A percentile compares a stretch with the other conserved stretches of the same genome.
These are phyloP conservation scores for Sigmodon hispidus DNA, from an alignment of 2,113 vertebrate genomes.

Conservation along the genomic window DNA sequence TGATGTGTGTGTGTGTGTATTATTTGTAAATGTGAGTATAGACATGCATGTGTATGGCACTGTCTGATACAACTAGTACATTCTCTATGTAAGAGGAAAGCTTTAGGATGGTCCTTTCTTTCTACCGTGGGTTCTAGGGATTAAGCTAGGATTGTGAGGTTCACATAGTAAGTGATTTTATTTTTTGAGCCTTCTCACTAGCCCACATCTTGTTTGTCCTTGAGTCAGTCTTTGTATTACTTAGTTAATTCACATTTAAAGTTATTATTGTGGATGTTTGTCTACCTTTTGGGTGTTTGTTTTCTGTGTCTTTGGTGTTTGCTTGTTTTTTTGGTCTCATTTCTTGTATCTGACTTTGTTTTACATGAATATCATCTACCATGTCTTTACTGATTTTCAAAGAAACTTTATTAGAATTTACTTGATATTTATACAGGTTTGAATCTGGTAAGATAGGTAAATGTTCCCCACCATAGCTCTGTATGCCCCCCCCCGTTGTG, in stretches of 20 bases:
- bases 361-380: slow-evolving; percentile 19
- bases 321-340: not conserved
- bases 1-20: not conserved
- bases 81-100: not conserved
- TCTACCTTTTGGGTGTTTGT: not conserved
- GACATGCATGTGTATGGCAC: too few species aligned
- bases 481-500: not conserved
- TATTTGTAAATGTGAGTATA: not conserved
- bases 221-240: not conserved
- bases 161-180: not conserved
- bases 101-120: not conserved
- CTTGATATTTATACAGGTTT: slow-evolving; percentile 17
- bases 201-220: not conserved
- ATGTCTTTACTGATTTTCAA: slow-evolving; percentile 40
- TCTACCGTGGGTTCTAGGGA: not conserved
- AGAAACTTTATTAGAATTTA: not conserved
- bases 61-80: not conserved
- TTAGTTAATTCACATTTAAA: not conserved
- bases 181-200: not conserved
- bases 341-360: slow-evolving; percentile 18
- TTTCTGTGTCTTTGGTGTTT: slow-evolving; percentile 23
- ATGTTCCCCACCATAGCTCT: not conserved
- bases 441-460: slow-evolving; percentile 21
- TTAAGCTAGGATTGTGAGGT: not conserved
- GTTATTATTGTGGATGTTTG: not conserved